Conservation (phyloP, 2,113 vertebrate species). For the Sinocyclocheilus grahami region DNA sequence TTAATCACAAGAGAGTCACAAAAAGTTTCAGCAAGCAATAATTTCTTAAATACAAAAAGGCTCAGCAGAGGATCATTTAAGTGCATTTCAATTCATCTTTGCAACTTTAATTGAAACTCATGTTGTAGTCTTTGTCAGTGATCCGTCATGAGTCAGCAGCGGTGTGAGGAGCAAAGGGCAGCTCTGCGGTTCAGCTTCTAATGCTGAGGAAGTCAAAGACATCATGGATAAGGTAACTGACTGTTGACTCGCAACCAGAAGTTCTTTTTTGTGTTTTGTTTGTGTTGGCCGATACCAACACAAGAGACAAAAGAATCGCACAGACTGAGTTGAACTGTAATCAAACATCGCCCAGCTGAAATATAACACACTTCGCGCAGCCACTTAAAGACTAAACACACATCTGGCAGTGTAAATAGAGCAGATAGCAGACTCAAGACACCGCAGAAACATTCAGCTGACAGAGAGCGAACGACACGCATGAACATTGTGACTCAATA, state of each 20-base stretch:
- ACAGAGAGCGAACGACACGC: constrained; percentile 17
- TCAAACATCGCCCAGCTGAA: not conserved
- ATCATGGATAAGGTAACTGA: not conserved
- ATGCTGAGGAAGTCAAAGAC: not conserved
- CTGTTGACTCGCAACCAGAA: not conserved
- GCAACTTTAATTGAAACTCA: not conserved
- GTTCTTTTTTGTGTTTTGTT: not conserved
- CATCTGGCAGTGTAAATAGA: not conserved
- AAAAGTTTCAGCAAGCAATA: too few relatives aligned
- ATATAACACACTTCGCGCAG: constrained; percentile 3
- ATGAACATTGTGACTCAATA: not conserved
- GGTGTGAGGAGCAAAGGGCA: not conserved
- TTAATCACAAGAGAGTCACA: too few relatives aligned
- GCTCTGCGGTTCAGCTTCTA: not conserved
- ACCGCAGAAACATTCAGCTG: not conserved
- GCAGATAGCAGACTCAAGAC: not conserved
- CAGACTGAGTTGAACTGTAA: not conserved
- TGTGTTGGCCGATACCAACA: not conserved
- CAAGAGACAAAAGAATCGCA: not conserved
- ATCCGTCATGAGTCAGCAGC: not conserved
- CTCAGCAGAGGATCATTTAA: not conserved
- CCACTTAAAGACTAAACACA: constrained; percentile 1
- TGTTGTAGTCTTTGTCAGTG: not conserved
- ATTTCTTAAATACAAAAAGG: not conserved
- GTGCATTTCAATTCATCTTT: not conserved